phyloP scores from a whole-genome alignment of 53 echinoderm and acorn worm species.

The Henricia sp. region DNA sequence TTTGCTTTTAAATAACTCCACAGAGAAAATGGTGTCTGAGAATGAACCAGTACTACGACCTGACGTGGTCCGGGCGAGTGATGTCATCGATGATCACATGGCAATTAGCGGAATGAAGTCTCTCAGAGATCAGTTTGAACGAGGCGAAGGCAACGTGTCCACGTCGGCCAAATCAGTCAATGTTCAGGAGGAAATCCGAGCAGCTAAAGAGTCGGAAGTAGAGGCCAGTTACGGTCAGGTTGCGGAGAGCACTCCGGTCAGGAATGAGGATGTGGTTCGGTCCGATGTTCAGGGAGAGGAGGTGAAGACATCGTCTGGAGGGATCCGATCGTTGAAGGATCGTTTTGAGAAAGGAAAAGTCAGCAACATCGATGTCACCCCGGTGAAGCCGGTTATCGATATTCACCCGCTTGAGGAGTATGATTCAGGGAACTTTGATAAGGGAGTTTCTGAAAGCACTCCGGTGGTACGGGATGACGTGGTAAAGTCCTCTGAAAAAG shows the following conservation, averaged over 20 bases:
- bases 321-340: conserved; percentile 80
- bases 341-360: conserved; percentile 91
- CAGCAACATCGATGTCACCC: conserved; percentile 71
- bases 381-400: conserved; percentile 63
- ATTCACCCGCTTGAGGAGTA: conserved; percentile 70
- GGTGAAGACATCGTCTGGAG: conserved; percentile 67
- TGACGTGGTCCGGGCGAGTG: conserved; percentile 63
- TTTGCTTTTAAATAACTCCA: no score
- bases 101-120: conserved; percentile 62
- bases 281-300: conserved; percentile 73
- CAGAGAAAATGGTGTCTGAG: conserved; percentile 45
- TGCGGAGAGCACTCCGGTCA: conserved; percentile 79
- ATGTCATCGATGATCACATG: conserved; percentile 63
- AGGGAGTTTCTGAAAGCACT: conserved; percentile 82
- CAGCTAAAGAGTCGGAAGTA: conserved; percentile 41
- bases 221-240: conserved; percentile 47
- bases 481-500: conserved; percentile 61
- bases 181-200: conserved; percentile 50
- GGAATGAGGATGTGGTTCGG: conserved; percentile 80
- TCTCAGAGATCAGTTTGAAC: conserved; percentile 78
- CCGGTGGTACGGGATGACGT: conserved; percentile 84
- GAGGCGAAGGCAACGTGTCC: conserved; percentile 37
- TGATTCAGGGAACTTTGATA: conserved; percentile 19
- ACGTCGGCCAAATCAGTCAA: conserved; percentile 9
- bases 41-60: conserved; percentile 68